Evolutionary conservation across 1,140 invertebrate genomes (phyloP).

Genomic region (Anthonomus grandis): DNA sequence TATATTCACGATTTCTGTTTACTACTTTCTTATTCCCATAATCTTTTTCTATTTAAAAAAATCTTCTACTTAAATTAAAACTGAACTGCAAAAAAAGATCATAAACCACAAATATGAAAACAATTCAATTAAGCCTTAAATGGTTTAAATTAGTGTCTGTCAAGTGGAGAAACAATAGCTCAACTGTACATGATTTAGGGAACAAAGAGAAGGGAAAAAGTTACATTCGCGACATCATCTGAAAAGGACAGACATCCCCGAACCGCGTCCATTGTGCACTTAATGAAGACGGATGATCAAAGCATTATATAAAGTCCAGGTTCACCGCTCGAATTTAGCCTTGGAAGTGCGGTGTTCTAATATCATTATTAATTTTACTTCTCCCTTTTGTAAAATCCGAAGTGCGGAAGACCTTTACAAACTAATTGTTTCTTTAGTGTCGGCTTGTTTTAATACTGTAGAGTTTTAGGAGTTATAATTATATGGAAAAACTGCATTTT

Average conservation of each 20-base stretch:
- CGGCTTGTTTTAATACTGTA: too few species aligned
- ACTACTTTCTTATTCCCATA: too few species aligned
- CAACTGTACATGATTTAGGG: constrained; percentile 31
- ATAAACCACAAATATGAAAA: constrained; percentile 12
- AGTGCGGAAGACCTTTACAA: too few species aligned
- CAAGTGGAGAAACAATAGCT: constrained; percentile 37
- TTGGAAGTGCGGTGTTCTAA: background rate
- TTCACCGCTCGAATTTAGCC: constrained; percentile 20
- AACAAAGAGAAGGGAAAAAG: constrained; percentile 36
- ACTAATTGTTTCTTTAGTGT: too few species aligned
- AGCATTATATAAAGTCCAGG: constrained; percentile 39
- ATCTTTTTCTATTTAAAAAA: too few species aligned
- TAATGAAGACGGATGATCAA: constrained; percentile 48
- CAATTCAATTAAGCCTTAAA: constrained; percentile 26
- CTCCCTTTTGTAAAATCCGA: too few species aligned
- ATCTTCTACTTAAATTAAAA: too few species aligned
- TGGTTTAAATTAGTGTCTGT: constrained; percentile 37
- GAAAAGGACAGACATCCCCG: constrained; percentile 38
- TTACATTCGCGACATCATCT: constrained; percentile 33
- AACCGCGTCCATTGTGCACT: constrained; percentile 42
- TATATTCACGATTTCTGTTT: too few species aligned
- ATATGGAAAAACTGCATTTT: too few species aligned
- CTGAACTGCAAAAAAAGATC: too few species aligned
- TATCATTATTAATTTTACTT: too few species aligned
- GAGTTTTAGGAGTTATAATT: too few species aligned